These are phyloP conservation scores for Spisula solida DNA, from an alignment of 2,888 invertebrate species.

Conservation along the genomic window DNA sequence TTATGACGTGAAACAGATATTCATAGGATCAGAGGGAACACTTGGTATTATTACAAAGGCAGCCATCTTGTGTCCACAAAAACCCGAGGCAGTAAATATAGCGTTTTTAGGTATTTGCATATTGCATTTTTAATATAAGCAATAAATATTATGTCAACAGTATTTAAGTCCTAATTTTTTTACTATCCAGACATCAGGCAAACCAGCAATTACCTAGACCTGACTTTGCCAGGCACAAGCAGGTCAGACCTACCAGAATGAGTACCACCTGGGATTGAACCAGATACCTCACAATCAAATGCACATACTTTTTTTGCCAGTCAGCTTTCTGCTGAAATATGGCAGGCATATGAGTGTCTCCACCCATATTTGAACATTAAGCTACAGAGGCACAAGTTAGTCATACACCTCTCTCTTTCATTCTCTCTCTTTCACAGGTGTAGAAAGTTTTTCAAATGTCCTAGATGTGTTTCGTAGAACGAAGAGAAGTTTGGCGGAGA, in stretches of 20 bases:
- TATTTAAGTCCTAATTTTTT: too few relatives aligned
- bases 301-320: too few relatives aligned
- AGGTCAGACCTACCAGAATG: too few relatives aligned
- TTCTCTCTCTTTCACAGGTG: conserved; percentile 89
- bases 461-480: conserved; percentile 93
- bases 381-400: too few relatives aligned
- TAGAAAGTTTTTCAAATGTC: conserved; percentile 93
- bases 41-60: conserved; percentile 97
- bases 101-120: conserved; percentile 93
- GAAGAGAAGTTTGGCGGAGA: conserved; percentile 93
- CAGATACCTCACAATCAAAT: too few relatives aligned
- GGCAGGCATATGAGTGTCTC: too few relatives aligned
- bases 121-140: not conserved
- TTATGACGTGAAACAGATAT: conserved; percentile 97
- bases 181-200: too few relatives aligned
- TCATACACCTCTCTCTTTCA: too few relatives aligned
- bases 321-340: too few relatives aligned
- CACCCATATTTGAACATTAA: too few relatives aligned
- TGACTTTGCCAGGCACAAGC: not conserved
- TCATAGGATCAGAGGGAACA: conserved; percentile 99
- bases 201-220: not conserved
- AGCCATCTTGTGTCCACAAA: conserved; percentile 95
- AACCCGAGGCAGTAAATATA: conserved; percentile 94
- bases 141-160: too few relatives aligned
- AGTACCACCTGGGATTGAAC: too few relatives aligned